Evolutionary conservation across 1,140 invertebrate species (phyloP), one percentile per base, ranked within the genome.

Genomic region (Eufriesea mexicana): DNA sequence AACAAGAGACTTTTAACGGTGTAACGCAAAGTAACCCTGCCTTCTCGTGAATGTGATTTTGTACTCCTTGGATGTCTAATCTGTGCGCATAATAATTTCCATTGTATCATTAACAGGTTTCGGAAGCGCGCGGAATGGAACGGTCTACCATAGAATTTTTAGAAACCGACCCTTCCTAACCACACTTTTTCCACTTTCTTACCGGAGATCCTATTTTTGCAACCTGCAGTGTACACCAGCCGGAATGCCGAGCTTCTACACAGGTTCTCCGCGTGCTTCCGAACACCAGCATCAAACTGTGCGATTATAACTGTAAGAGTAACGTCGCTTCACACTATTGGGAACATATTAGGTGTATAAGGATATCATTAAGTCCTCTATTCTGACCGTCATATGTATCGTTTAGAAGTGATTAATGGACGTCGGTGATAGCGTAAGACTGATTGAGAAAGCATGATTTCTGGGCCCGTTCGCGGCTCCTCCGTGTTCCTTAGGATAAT

Each of bases 21-120:
- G 62, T 64, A 67, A 87, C 74, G 80, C 73, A 74, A 75, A 86
- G 55, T 86, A 87, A 87, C 59, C 72, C 57, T 64, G 85, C 71
- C 86, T 87, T 79, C 73, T 28, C 35, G 14, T 86, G 59, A 70
- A 59, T 84, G 59, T 79, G 86, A 87, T 74, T 51, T 59, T 79
- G 23, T 87, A 74, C 47, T 61, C 35, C 57, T 70, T 83, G 51
- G 57, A 59, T 79, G 70, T 83, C 47, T 73, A 86, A 73, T 78
- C n/a, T 61, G 45, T 79, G 57, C 78, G 78, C 78, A 73, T 79
- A 62, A 79, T 78, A 62, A 73, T 73, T 16, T 25, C 47, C 76
- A 79, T n/a, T 47, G 42, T 77, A 76, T 28, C 54, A 55, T 79
- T 61, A 73, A 85, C 55, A 45, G 28, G n/a, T 20, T 42, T 25